phyloP scores from a whole-genome alignment of 64 coral and sea anemone species.

The Actinia tenebrosa region DNA sequence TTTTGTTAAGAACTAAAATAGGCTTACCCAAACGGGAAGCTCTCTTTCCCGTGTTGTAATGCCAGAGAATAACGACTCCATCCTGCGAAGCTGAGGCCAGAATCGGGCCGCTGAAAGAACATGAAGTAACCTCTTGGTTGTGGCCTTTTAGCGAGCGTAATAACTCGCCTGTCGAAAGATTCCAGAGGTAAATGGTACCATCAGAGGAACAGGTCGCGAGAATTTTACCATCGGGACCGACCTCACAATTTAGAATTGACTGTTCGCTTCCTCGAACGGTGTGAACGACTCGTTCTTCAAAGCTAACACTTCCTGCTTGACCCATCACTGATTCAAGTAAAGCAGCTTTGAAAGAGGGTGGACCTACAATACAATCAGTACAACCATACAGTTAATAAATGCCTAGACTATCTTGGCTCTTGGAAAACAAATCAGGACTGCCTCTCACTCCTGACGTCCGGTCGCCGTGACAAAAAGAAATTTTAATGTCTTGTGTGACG shows the following conservation, averaged over 20 bases:
- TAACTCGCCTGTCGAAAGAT: constrained; percentile 41
- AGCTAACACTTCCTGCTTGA: constrained; percentile 14
- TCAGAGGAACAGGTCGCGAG: constrained; percentile 52
- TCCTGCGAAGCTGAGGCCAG: constrained; percentile 43
- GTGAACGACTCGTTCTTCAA: constrained; percentile 21
- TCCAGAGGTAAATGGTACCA: constrained; percentile 38
- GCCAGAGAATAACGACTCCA: constrained; percentile 55
- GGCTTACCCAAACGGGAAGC: constrained; percentile 51
- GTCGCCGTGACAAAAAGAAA: not conserved
- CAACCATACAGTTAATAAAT: not conserved
- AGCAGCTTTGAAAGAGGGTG: not conserved
- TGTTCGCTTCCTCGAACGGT: constrained; percentile 22
- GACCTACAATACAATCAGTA: not conserved
- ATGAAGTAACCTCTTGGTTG: constrained; percentile 37
- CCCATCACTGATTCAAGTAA: constrained; percentile 7
- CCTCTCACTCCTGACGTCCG: not conserved
- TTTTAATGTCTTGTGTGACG: not conserved
- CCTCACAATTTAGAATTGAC: constrained; percentile 22
- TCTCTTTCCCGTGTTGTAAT: constrained; percentile 40
- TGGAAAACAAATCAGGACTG: not conserved
- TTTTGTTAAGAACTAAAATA: not conserved
- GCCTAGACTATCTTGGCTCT: not conserved
- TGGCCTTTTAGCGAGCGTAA: constrained; percentile 35
- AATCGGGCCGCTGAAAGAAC: constrained; percentile 51
- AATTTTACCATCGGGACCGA: constrained; percentile 29